A percentile compares a stretch with the other conserved stretches of the same genome.
phyloP scores from a whole-genome alignment of 2,797 vertebrate species.

The Psittacula echo region DNA sequence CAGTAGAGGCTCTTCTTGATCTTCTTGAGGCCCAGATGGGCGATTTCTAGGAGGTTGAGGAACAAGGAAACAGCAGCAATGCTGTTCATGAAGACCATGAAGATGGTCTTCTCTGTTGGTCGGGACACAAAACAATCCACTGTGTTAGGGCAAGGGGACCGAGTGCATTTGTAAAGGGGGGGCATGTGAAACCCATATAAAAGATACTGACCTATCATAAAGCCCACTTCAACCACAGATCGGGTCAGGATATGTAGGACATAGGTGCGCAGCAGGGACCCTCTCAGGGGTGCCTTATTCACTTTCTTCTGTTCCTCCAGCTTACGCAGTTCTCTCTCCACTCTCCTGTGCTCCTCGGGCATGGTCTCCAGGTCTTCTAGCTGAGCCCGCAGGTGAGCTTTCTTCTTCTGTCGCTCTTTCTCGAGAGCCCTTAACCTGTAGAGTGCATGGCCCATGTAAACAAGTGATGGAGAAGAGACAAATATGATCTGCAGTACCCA shows the following conservation, averaged over 20 bases:
- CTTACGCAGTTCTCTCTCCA: slow-evolving; percentile 88
- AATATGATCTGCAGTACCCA: slow-evolving; percentile 97
- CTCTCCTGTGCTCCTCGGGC: slow-evolving; percentile 84
- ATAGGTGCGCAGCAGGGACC: slow-evolving; percentile 91
- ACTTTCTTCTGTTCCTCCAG: slow-evolving; percentile 92
- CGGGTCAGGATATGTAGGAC: slow-evolving; percentile 93
- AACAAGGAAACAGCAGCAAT: slow-evolving; percentile 91
- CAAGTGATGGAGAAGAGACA: slow-evolving; percentile 93
- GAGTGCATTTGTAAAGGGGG: slow-evolving; percentile 90
- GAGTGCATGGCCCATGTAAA: slow-evolving; percentile 94
- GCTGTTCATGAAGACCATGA: slow-evolving; percentile 95
- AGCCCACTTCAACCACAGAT: slow-evolving; percentile 90
- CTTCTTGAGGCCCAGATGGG: slow-evolving; percentile 89
- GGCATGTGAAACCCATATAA: slow-evolving; percentile 91
- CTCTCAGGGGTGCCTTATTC: slow-evolving; percentile 91
- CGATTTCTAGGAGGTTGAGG: slow-evolving; percentile 92
- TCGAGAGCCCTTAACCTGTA: slow-evolving; percentile 90
- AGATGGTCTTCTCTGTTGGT: slow-evolving; percentile 95
- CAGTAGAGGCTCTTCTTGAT: slow-evolving; percentile 85
- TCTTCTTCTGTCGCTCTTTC: slow-evolving; percentile 89
- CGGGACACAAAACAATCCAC: slow-evolving; percentile 96
- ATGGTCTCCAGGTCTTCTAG: slow-evolving; percentile 83
- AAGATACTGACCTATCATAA: slow-evolving; percentile 92
- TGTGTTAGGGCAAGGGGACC: slow-evolving; percentile 90
- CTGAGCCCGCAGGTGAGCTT: slow-evolving; percentile 85